A percentile compares a stretch with the other conserved stretches of the same genome.
Evolutionary conservation across 2,797 vertebrate species (phyloP).

Genomic region (Pitangus sulphuratus): DNA sequence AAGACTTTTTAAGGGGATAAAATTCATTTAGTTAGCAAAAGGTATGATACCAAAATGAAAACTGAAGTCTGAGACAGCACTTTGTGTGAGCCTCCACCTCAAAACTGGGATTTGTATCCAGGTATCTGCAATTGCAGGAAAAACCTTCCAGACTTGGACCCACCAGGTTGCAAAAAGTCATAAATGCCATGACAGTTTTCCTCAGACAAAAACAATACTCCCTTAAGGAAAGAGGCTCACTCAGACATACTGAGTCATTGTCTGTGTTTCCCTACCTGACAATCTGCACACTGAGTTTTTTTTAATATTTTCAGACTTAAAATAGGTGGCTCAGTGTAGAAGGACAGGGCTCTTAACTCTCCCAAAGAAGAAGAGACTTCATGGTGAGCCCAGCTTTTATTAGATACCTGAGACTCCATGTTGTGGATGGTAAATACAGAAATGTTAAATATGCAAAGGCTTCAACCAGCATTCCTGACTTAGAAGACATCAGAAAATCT

Average conservation of each 20-base stretch:
- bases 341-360: not conserved
- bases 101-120: not conserved
- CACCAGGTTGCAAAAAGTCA: not conserved
- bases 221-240: not conserved
- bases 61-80: not conserved
- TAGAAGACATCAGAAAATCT: not conserved
- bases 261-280: not conserved
- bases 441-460: not conserved
- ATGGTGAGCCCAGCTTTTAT: not conserved
- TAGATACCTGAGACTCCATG: not conserved
- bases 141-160: not conserved
- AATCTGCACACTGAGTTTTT: not conserved
- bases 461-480: not conserved
- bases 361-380: not conserved
- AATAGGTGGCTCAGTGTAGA: not conserved
- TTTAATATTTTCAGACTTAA: not conserved
- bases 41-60: not conserved
- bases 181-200: not conserved
- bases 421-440: not conserved
- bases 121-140: not conserved
- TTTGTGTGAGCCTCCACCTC: not conserved
- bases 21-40: not conserved
- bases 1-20: not conserved
- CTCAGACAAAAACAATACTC: not conserved
- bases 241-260: not conserved